Evolutionary conservation across 2,797 vertebrate genomes (phyloP).

Genomic region (Otolemur crassicaudatus): DNA sequence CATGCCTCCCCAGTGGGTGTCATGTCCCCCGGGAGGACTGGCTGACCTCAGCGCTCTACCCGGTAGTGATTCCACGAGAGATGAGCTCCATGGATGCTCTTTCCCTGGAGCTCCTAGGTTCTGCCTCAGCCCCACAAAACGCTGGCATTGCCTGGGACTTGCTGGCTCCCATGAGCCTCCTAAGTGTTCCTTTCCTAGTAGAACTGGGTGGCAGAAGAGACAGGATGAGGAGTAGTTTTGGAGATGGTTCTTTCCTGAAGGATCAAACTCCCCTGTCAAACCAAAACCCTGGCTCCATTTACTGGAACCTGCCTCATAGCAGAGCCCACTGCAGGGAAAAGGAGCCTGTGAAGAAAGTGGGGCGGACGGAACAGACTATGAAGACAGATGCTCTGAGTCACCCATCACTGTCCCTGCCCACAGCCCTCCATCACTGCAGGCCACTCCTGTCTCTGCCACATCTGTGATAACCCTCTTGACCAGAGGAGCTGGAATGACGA

Average conservation of each 20-base stretch:
- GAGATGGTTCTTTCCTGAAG: conserved; percentile 38
- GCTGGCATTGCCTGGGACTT: neutral
- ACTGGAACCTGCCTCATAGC: conserved; percentile 6
- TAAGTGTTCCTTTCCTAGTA: neutral
- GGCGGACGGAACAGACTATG: neutral
- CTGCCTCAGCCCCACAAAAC: neutral
- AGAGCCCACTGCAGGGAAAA: conserved; percentile 45
- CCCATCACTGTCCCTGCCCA: conserved; percentile 9
- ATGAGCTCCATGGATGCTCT: neutral
- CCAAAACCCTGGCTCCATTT: neutral
- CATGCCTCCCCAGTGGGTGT: neutral
- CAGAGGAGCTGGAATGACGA: neutral
- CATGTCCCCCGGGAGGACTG: neutral
- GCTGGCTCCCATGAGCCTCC: neutral
- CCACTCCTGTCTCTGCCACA: conserved; percentile 8
- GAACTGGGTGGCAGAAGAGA: neutral
- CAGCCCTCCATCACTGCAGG: neutral
- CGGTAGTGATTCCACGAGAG: neutral
- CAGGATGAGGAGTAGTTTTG: neutral
- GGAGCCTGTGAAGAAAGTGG: conserved; percentile 32
- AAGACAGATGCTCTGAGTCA: conserved; percentile 65
- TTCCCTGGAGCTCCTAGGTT: neutral
- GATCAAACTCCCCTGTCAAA: conserved; percentile 38
- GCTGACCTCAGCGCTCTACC: conserved; percentile 5
- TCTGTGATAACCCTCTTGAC: neutral